Conservation (phyloP, 2,113 vertebrate genomes). For the Colinus virginianus region DNA sequence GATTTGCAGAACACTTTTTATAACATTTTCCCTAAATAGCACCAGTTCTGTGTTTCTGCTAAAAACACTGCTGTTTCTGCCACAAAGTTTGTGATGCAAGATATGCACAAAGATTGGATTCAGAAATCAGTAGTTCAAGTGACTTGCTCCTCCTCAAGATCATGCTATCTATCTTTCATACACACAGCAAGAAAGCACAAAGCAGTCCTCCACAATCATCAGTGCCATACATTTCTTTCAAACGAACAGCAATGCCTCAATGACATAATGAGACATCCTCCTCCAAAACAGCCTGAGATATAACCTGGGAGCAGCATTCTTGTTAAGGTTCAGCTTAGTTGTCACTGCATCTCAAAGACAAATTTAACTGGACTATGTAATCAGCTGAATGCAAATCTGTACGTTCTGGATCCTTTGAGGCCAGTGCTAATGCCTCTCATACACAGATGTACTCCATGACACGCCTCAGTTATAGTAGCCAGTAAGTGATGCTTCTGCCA, state of each 20-base stretch:
- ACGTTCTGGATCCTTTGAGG: background rate
- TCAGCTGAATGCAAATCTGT: rapidly evolving
- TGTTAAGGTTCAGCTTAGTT: background rate
- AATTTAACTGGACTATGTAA: background rate
- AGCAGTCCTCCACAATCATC: background rate
- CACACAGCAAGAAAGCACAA: background rate
- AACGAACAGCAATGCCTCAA: background rate
- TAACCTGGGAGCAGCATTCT: background rate
- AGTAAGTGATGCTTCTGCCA: background rate
- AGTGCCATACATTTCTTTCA: background rate
- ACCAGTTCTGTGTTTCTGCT: background rate
- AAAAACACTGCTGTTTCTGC: background rate
- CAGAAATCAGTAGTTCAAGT: background rate
- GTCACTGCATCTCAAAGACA: background rate
- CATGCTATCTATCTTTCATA: background rate
- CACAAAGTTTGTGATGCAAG: background rate
- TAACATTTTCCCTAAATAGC: background rate
- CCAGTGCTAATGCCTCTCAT: background rate
- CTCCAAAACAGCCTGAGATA: background rate
- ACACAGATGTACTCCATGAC: background rate
- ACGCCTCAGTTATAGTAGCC: background rate
- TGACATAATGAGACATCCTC: rapidly evolving
- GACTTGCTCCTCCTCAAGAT: background rate
- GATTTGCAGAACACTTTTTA: background rate
- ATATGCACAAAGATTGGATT: background rate